phyloP scores from a whole-genome alignment of 2,888 invertebrate genomes.

The Leptogaster cylindrica region DNA sequence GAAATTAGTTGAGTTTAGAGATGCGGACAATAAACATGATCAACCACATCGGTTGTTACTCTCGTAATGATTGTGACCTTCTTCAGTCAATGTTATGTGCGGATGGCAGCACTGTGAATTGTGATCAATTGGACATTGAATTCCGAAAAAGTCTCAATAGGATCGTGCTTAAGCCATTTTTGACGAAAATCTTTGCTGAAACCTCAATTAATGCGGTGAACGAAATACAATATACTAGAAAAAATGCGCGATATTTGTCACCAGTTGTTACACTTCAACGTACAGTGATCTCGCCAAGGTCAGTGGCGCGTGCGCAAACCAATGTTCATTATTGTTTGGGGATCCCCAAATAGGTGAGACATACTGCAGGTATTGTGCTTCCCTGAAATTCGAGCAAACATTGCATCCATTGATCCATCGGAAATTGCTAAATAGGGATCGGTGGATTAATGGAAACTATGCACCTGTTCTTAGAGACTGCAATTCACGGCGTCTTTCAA shows the following conservation, averaged over 20 bases:
- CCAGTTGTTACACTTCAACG: constrained; percentile 16
- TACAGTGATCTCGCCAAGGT: neutral
- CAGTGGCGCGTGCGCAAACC: neutral
- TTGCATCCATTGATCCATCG: no score
- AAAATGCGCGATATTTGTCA: constrained; percentile 4
- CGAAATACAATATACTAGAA: constrained; percentile 18
- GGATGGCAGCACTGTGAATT: constrained; percentile 3
- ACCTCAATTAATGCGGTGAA: constrained; percentile 15
- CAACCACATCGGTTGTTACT: constrained; percentile 20
- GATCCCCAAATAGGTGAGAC: constrained; percentile 12
- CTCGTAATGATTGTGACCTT: constrained; percentile 34
- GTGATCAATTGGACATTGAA: neutral
- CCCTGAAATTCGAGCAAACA: constrained; percentile 19
- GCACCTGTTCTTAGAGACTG: constrained; percentile 5
- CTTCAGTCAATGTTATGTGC: constrained; percentile 4
- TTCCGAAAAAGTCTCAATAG: constrained; percentile 18
- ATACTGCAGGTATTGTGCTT: neutral
- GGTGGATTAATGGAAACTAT: neutral
- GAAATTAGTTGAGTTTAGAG: constrained; percentile 7
- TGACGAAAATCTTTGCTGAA: constrained; percentile 9
- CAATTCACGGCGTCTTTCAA: constrained; percentile 9
- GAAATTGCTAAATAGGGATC: no score
- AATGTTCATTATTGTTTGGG: neutral
- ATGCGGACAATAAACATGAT: constrained; percentile 22
- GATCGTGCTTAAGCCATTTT: constrained; percentile 29